phyloP scores from a whole-genome alignment of 1,140 invertebrate species.

The Piezodorus guildinii region DNA sequence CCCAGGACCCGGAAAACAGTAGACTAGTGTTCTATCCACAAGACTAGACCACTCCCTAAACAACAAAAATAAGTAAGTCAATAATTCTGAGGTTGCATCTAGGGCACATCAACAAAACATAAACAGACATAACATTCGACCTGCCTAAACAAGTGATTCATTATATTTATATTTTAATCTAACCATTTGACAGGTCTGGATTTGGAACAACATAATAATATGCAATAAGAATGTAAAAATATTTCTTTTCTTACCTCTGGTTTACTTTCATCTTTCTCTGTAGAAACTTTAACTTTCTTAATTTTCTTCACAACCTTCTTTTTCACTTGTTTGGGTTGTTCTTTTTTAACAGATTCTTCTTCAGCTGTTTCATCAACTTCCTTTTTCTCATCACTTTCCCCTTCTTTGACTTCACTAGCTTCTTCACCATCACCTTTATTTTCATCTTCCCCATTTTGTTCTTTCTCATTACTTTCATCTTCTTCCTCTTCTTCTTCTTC shows the following conservation, averaged over 20 bases:
- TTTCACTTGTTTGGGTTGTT: constrained; percentile 15
- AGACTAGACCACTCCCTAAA: too few relatives aligned
- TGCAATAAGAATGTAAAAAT: too few relatives aligned
- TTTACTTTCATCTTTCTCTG: background rate
- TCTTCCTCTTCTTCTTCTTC: constrained; percentile 23
- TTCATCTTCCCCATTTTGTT: constrained; percentile 16
- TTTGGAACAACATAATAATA: too few relatives aligned
- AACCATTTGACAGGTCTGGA: too few relatives aligned
- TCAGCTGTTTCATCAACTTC: background rate
- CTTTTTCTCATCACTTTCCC: constrained; percentile 16
- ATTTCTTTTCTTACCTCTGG: background rate
- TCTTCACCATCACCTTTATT: constrained; percentile 5
- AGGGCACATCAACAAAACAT: too few relatives aligned
- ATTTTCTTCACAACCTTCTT: constrained; percentile 15
- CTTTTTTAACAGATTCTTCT: background rate
- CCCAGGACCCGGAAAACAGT: too few relatives aligned
- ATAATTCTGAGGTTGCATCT: too few relatives aligned
- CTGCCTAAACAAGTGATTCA: too few relatives aligned
- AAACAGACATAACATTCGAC: too few relatives aligned
- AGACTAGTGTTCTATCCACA: too few relatives aligned
- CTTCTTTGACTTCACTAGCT: constrained; percentile 11
- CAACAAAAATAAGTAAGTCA: too few relatives aligned
- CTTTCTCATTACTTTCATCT: constrained; percentile 13
- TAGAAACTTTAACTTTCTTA: background rate
- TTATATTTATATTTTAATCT: too few relatives aligned